Percentiles rank a stretch among this genome's conserved stretches.
Conservation (phyloP, 2,797 vertebrate species). For the Alauda arvensis region DNA sequence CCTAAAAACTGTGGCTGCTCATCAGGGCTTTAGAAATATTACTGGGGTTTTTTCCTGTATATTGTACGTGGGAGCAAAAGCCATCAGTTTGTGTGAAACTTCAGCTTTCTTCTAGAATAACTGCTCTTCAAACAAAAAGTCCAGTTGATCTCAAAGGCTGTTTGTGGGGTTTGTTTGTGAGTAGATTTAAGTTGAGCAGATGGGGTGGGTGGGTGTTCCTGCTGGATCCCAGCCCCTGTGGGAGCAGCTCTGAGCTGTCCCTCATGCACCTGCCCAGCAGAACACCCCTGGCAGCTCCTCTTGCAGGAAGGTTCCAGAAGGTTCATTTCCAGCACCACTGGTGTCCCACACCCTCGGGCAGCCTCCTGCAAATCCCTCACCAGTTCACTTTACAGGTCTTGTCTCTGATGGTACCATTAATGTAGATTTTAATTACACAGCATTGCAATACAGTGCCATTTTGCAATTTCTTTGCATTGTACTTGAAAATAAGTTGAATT, state of each 20-base stretch:
- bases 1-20: constrained; percentile 37
- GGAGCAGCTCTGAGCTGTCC: not conserved
- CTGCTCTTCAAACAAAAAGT: not conserved
- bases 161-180: not conserved
- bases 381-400: constrained; percentile 24
- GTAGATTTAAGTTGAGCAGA: not conserved
- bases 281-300: not conserved
- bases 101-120: not conserved
- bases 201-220: not conserved
- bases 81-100: constrained; percentile 34
- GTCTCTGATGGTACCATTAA: constrained; percentile 56
- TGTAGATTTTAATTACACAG: constrained; percentile 3
- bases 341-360: not conserved
- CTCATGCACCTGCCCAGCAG: accelerated
- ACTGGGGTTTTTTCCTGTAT: not conserved
- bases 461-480: constrained; percentile 65
- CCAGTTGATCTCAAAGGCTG: not conserved
- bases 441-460: constrained; percentile 54
- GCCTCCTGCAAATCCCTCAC: not conserved
- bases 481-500: constrained; percentile 69
- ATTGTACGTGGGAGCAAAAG: constrained; percentile 9
- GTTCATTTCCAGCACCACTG: not conserved
- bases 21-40: constrained; percentile 16
- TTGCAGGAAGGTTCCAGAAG: not conserved
- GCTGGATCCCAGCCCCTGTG: no score